A percentile compares a stretch with the other conserved stretches of the same genome.
Evolutionary conservation across 2,888 invertebrate species (phyloP).

Genomic region (Nomada ferruginata): DNA sequence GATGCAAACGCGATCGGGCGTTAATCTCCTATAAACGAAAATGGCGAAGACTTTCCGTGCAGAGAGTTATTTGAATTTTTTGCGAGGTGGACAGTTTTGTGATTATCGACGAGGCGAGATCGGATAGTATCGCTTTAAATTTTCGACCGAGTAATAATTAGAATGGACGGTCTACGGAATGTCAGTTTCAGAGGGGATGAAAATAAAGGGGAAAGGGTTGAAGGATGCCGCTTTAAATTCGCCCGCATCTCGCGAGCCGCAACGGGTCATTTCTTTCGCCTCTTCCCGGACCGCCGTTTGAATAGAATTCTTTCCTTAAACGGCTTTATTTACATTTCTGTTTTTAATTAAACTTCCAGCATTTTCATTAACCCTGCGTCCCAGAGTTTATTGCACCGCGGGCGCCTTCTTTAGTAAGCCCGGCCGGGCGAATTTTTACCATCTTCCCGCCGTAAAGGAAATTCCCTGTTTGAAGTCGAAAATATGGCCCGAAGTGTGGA

Average conservation of each 20-base stretch:
- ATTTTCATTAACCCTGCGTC: constrained; percentile 24
- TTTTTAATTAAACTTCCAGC: constrained; percentile 51
- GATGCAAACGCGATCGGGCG: background rate
- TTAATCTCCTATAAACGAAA: constrained; percentile 38
- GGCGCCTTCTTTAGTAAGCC: background rate
- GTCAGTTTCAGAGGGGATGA: background rate
- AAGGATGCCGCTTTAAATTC: background rate
- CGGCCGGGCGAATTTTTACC: background rate
- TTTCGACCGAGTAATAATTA: background rate
- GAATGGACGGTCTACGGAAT: background rate
- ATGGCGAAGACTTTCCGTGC: background rate
- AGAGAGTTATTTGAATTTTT: background rate
- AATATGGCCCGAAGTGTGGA: background rate
- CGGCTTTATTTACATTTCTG: constrained; percentile 42
- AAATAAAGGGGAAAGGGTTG: background rate
- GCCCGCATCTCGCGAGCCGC: background rate
- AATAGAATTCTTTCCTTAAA: constrained; percentile 12
- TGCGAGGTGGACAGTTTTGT: constrained; percentile 7
- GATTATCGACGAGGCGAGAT: constrained; percentile 2
- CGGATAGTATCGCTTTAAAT: constrained; percentile 16
- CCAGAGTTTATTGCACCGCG: constrained; percentile 10
- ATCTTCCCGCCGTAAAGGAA: background rate
- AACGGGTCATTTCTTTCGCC: background rate
- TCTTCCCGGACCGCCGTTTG: no score
- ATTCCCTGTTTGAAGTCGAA: background rate